Percentiles rank a stretch among this genome's conserved stretches.
phyloP scores from a whole-genome alignment of 2,797 vertebrate genomes.

The Enteromius argenteus region DNA sequence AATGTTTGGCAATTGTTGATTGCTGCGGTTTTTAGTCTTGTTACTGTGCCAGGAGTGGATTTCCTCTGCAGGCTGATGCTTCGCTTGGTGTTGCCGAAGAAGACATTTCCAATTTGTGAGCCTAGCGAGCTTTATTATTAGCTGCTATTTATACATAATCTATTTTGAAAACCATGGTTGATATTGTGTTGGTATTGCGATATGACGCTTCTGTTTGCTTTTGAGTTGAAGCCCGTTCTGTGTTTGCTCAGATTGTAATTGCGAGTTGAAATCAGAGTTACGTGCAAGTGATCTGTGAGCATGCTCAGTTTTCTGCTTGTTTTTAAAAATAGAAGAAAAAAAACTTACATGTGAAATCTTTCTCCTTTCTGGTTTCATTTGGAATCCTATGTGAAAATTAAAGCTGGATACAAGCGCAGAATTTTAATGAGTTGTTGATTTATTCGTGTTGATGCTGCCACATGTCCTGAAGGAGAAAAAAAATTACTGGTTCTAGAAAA shows the following conservation, averaged over 20 bases:
- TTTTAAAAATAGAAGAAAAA: constrained; percentile 22
- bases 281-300: constrained; percentile 52
- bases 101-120: constrained; percentile 9
- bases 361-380: constrained; percentile 35
- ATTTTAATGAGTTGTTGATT: constrained; percentile 46
- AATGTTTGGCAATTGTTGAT: not conserved
- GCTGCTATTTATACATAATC: constrained; percentile 42
- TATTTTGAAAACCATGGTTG: constrained; percentile 35
- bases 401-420: constrained; percentile 49
- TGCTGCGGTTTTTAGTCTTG: not conserved
- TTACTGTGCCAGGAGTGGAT: constrained; percentile 3
- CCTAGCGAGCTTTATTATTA: constrained; percentile 28
- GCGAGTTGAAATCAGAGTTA: constrained; percentile 44
- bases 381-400: constrained; percentile 50
- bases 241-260: constrained; percentile 50
- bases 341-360: constrained; percentile 6
- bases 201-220: constrained; percentile 35
- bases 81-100: constrained; percentile 30
- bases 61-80: constrained; percentile 32
- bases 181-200: constrained; percentile 35
- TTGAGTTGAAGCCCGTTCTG: constrained; percentile 28
- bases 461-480: constrained; percentile 9
- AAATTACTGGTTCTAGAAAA: constrained; percentile 2
- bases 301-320: constrained; percentile 34
- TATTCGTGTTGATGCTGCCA: constrained; percentile 38